Evolutionary conservation across 2,113 vertebrate species (phyloP).

Genomic region (Fregetta grallaria): DNA sequence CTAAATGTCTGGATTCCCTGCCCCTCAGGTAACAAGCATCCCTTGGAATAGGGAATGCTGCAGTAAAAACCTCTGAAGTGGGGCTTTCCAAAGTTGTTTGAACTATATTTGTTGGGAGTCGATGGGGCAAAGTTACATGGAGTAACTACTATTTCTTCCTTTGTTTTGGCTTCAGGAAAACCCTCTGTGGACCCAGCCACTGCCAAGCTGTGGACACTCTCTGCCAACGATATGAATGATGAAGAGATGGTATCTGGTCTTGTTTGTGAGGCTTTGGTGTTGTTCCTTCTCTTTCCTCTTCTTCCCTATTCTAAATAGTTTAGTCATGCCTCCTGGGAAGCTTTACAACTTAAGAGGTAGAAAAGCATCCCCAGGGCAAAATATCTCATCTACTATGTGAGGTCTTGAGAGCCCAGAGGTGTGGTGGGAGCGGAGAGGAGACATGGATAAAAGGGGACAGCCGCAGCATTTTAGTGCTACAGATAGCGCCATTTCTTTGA

Average conservation of each 20-base stretch:
- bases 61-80: neutral
- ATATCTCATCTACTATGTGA: neutral
- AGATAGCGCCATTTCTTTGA: neutral
- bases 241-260: conserved; percentile 82
- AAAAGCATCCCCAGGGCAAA: neutral
- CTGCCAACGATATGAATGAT: conserved; percentile 89
- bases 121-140: neutral
- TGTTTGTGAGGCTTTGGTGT: neutral
- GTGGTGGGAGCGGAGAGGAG: neutral
- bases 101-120: neutral
- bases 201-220: conserved; percentile 89
- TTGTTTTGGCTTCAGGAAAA: conserved; percentile 73
- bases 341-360: neutral
- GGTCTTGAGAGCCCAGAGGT: neutral
- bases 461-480: neutral
- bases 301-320: neutral
- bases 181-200: conserved; percentile 82
- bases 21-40: neutral
- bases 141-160: neutral
- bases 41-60: neutral
- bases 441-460: neutral
- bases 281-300: neutral
- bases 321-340: neutral
- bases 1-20: neutral
- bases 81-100: neutral